Conservation (phyloP, 2,888 invertebrate species). For the Julus scanicus region DNA sequence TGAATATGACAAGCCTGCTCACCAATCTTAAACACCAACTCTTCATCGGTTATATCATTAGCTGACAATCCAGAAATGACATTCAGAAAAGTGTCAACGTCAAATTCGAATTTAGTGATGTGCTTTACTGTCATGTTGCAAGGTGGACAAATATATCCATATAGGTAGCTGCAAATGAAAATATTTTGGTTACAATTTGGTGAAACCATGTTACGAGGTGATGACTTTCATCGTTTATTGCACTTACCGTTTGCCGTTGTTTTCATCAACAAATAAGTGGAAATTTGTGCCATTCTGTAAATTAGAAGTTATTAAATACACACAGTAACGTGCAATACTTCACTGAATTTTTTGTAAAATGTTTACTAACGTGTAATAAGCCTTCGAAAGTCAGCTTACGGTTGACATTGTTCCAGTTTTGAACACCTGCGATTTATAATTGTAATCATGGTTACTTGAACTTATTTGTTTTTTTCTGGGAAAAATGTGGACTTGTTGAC, state of each 20-base stretch:
- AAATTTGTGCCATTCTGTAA: constrained; percentile 8
- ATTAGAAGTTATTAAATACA: neutral
- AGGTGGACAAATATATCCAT: constrained; percentile 44
- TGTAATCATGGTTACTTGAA: neutral
- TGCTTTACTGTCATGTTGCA: constrained; percentile 19
- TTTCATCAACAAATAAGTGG: constrained; percentile 10
- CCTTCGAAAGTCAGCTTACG: neutral
- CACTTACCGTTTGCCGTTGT: neutral
- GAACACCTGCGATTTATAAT: neutral
- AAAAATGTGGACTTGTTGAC: neutral
- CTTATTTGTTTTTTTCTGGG: no score
- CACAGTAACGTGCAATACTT: neutral
- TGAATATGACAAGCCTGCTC: neutral
- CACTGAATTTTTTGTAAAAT: neutral
- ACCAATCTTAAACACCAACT: neutral
- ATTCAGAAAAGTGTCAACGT: neutral
- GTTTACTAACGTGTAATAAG: neutral
- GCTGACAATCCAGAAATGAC: neutral
- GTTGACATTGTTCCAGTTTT: neutral
- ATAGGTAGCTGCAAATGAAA: neutral
- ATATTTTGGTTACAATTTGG: neutral
- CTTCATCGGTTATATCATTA: neutral
- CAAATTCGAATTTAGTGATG: constrained; percentile 41
- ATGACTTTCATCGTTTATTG: neutral
- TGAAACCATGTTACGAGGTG: neutral